phyloP scores from a whole-genome alignment of 1,140 invertebrate species.

The Mactra quadrangularis region DNA sequence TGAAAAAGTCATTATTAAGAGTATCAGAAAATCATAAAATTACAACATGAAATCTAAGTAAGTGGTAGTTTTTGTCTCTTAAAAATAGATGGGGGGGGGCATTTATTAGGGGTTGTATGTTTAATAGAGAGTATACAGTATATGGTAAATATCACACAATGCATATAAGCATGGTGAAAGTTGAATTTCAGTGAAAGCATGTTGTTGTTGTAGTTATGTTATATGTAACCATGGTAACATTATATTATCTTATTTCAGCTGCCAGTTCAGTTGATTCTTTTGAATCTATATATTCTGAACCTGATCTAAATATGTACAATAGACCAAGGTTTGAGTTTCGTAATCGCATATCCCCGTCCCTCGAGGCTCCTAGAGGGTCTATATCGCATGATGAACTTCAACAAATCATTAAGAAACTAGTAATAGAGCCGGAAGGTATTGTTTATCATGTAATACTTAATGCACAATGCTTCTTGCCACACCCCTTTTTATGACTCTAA shows the following conservation, averaged over 20 bases:
- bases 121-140: too few relatives aligned
- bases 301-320: not conserved
- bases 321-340: slow-evolving; percentile 53
- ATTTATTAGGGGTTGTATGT: too few relatives aligned
- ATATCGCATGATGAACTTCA: slow-evolving; percentile 45
- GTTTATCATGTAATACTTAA: not conserved
- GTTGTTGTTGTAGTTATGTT: not conserved
- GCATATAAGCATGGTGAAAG: too few relatives aligned
- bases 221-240: too few relatives aligned
- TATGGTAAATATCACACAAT: too few relatives aligned
- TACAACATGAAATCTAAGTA: too few relatives aligned
- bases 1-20: too few relatives aligned
- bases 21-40: too few relatives aligned
- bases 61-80: too few relatives aligned
- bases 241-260: slow-evolving; percentile 43
- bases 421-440: slow-evolving; percentile 61
- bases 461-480: slow-evolving; percentile 26
- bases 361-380: slow-evolving; percentile 39
- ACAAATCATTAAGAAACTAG: slow-evolving; percentile 49
- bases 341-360: slow-evolving; percentile 32
- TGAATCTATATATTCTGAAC: slow-evolving; percentile 5
- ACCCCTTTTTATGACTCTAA: slow-evolving; percentile 27
- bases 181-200: not conserved
- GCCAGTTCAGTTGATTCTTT: slow-evolving; percentile 1
- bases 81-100: too few relatives aligned